Conservation (phyloP, 2,113 vertebrate genomes). For the Pseudopipra pipra region DNA sequence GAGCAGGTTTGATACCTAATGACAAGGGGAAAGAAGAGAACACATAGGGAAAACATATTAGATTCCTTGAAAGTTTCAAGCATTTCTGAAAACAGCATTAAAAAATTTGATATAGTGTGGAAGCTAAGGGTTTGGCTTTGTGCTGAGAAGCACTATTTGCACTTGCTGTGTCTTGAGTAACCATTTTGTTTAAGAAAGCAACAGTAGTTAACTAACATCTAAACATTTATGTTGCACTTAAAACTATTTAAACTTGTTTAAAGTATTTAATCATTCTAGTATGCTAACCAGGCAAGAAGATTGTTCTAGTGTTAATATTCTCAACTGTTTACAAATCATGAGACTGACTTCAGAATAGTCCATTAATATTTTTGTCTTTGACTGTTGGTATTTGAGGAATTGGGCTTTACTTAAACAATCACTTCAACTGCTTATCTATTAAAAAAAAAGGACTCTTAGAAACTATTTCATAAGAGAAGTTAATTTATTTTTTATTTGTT, state of each 20-base stretch:
- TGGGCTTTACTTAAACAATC: background rate
- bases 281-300: background rate
- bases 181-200: background rate
- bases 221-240: background rate
- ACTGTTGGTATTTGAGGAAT: background rate
- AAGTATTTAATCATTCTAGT: background rate
- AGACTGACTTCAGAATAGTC: background rate
- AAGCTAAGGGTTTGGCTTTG: background rate
- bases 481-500: background rate
- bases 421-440: background rate
- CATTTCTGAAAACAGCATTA: background rate
- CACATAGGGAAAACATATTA: background rate
- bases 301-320: background rate
- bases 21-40: background rate
- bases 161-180: background rate
- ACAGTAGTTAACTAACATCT: background rate
- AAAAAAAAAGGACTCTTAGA: background rate
- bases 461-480: background rate
- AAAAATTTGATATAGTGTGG: background rate
- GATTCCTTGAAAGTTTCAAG: background rate
- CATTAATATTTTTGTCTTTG: background rate
- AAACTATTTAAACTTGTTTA: background rate
- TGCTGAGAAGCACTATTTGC: background rate
- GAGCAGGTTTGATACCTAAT: constrained; percentile 92
- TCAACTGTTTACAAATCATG: background rate